phyloP scores from a whole-genome alignment of 2,113 vertebrate species.

The Microtus pennsylvanicus region DNA sequence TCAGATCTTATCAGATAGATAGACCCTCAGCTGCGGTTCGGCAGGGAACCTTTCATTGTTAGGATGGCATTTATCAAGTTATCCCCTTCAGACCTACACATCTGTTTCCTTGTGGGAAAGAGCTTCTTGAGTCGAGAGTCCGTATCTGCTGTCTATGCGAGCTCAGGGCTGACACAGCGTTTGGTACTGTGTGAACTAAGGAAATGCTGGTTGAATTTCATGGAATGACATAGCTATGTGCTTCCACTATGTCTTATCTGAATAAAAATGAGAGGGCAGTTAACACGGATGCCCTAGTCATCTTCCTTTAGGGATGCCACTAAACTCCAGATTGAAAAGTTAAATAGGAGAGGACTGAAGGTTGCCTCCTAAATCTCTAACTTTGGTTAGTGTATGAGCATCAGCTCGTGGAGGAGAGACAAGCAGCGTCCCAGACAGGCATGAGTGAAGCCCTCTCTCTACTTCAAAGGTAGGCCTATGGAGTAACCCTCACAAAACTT shows the following conservation, averaged over 20 bases:
- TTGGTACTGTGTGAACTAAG: not conserved
- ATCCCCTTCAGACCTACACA: not conserved
- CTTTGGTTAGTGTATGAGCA: not conserved
- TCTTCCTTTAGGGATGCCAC: not conserved
- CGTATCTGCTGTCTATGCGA: not conserved
- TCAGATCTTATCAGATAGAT: not conserved
- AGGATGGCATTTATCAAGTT: not conserved
- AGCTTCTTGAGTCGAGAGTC: not conserved
- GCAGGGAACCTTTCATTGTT: not conserved
- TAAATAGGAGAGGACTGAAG: not conserved
- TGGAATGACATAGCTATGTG: not conserved
- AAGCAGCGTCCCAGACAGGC: not conserved
- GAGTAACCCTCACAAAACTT: not conserved
- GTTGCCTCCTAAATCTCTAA: not conserved
- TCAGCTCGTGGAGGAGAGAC: not conserved
- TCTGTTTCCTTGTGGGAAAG: conserved; percentile 37
- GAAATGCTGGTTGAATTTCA: not conserved
- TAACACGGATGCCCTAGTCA: not conserved
- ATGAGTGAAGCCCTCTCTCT: not conserved
- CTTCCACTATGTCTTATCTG: not conserved
- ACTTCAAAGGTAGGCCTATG: not conserved
- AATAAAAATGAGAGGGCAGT: conserved; percentile 2
- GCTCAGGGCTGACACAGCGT: not conserved
- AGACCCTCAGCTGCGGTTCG: not conserved
- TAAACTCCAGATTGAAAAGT: not conserved